phyloP scores from a whole-genome alignment of 2,797 vertebrate species.

The Petrocephalus schoutedeni region DNA sequence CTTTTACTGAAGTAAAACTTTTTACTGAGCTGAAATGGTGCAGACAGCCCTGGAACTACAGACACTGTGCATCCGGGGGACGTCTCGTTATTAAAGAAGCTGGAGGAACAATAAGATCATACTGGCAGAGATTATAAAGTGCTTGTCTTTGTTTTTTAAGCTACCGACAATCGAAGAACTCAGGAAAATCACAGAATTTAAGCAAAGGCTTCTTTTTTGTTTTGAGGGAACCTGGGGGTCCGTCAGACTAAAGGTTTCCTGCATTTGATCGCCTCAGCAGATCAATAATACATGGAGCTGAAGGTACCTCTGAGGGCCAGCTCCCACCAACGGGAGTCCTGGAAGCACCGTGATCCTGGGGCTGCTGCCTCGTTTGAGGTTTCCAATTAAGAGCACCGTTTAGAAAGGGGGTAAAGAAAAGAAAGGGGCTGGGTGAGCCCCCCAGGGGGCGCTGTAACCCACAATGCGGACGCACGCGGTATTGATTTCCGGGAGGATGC shows the following conservation, averaged over 20 bases:
- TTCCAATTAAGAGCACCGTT: slow-evolving; percentile 66
- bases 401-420: slow-evolving; percentile 52
- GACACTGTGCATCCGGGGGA: neutral
- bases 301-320: slow-evolving; percentile 59
- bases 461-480: slow-evolving; percentile 64
- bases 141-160: slow-evolving; percentile 14
- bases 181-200: neutral
- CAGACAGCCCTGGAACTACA: neutral
- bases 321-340: slow-evolving; percentile 48
- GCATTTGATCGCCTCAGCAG: slow-evolving; percentile 66
- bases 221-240: slow-evolving; percentile 23
- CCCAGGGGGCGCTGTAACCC: slow-evolving; percentile 69
- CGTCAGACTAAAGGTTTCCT: slow-evolving; percentile 30
- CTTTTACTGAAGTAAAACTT: neutral
- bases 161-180: neutral
- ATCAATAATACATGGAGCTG: slow-evolving; percentile 78
- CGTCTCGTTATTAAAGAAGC: neutral
- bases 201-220: neutral
- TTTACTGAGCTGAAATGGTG: neutral
- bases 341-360: slow-evolving; percentile 25
- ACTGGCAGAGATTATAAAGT: neutral
- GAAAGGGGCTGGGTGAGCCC: slow-evolving; percentile 48
- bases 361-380: slow-evolving; percentile 42
- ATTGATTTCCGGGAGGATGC: slow-evolving; percentile 76
- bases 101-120: neutral